Evolutionary conservation across 2,113 vertebrate species (phyloP).

Genomic region (Nematolebias whitei): DNA sequence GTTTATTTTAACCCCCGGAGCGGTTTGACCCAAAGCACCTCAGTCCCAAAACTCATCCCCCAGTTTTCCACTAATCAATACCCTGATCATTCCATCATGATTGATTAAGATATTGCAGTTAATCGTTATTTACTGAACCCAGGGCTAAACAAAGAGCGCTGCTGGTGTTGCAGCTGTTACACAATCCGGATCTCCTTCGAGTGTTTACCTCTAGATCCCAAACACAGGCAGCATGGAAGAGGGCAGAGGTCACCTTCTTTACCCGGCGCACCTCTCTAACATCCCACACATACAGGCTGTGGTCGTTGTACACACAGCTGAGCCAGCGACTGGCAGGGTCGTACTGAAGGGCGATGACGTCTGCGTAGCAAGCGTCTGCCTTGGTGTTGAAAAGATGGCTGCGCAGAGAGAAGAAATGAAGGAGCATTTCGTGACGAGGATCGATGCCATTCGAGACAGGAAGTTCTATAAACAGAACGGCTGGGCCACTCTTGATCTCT

Average conservation of each 20-base stretch:
- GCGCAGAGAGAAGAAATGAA: conserved; percentile 22
- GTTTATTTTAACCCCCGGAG: no score
- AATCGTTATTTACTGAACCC: background rate
- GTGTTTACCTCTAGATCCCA: conserved; percentile 92
- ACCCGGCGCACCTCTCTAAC: conserved; percentile 89
- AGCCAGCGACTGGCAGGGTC: conserved; percentile 91
- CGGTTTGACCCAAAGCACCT: background rate
- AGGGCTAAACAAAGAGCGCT: background rate
- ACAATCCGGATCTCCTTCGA: background rate
- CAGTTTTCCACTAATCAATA: background rate
- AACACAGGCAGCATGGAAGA: conserved; percentile 92
- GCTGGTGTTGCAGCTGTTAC: background rate
- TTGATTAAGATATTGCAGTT: background rate
- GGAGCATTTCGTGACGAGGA: background rate
- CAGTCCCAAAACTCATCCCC: background rate
- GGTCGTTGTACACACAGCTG: conserved; percentile 95
- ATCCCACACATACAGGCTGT: conserved; percentile 98
- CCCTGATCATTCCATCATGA: conserved; percentile 5
- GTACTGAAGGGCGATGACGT: conserved; percentile 89
- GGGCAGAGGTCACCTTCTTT: conserved; percentile 91
- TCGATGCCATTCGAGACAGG: conserved; percentile 36
- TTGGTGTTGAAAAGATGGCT: conserved; percentile 85
- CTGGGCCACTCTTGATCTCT: conserved; percentile 12
- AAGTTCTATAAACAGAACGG: conserved; percentile 22
- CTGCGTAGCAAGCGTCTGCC: conserved; percentile 85